phyloP scores from a whole-genome alignment of 2,113 vertebrate species.

The Mustelus asterias region DNA sequence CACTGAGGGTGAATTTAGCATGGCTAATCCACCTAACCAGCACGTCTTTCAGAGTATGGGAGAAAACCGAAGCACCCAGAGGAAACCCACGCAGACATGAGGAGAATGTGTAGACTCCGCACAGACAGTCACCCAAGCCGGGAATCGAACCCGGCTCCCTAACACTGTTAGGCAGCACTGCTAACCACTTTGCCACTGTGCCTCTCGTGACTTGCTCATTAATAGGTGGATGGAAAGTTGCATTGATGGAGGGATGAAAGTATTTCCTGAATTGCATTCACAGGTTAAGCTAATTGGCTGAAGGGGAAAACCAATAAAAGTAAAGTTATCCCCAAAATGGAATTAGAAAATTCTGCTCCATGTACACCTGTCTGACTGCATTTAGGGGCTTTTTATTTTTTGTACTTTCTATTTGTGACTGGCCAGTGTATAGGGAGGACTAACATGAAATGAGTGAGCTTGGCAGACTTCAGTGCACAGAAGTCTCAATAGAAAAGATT shows the following conservation, averaged over 20 bases:
- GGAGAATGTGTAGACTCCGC: too few species aligned
- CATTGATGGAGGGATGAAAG: neutral
- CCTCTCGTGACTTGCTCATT: neutral
- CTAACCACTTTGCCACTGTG: too few species aligned
- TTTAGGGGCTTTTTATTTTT: neutral
- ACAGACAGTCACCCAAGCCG: too few species aligned
- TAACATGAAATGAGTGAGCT: neutral
- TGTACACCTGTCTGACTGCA: neutral
- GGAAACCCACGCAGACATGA: too few species aligned
- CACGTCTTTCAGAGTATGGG: too few species aligned
- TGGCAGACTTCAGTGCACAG: neutral
- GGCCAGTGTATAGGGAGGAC: neutral
- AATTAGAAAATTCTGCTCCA: neutral
- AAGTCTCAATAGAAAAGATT: neutral
- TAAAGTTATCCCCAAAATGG: neutral
- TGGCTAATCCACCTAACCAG: too few species aligned
- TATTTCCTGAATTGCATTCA: neutral
- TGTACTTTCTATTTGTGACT: neutral
- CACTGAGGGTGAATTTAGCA: too few species aligned
- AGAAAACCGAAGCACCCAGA: too few species aligned
- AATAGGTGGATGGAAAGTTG: neutral
- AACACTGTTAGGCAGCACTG: too few species aligned
- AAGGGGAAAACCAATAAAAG: neutral
- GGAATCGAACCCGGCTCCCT: too few species aligned
- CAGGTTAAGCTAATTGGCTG: neutral